These are phyloP conservation scores for Virgularia gustaviana DNA, from an alignment of 92 coral and sea anemone genomes.

Conservation along the genomic window DNA sequence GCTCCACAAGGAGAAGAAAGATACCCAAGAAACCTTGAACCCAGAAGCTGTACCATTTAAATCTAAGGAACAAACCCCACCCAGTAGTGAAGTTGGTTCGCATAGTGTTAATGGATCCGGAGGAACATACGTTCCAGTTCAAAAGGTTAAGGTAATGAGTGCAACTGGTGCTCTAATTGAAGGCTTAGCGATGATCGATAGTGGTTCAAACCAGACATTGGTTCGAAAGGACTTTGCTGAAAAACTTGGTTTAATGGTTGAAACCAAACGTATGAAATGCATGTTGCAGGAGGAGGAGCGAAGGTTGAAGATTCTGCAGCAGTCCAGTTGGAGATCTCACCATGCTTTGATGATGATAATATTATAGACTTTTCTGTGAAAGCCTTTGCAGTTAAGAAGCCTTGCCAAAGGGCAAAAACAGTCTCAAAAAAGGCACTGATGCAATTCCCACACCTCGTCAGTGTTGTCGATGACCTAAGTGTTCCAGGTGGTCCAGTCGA, in stretches of 20 bases:
- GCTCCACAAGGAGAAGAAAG: no score
- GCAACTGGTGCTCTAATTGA: neutral
- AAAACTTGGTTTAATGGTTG: conserved; percentile 11
- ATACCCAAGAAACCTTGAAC: no score
- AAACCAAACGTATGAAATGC: conserved; percentile 20
- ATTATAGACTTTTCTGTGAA: neutral
- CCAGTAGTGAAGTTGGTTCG: no score
- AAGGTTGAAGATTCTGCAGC: conserved; percentile 16
- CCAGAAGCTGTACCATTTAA: no score
- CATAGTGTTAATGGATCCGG: no score
- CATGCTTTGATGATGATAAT: conserved; percentile 12
- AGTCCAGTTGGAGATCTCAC: neutral
- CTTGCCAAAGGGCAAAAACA: conserved; percentile 1
- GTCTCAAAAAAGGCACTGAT: neutral
- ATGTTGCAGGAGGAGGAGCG: conserved; percentile 12
- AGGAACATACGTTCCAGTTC: no score
- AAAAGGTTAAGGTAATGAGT: conserved; percentile 2
- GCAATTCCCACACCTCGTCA: neutral
- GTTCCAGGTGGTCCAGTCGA: neutral
- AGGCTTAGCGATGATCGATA: conserved; percentile 19
- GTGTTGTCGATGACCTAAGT: neutral
- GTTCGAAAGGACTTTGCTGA: conserved; percentile 19
- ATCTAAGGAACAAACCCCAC: no score
- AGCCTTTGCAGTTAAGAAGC: conserved; percentile 15
- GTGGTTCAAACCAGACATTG: conserved; percentile 12